Percentiles rank a stretch among this genome's conserved stretches.
These are phyloP conservation scores for Aleiodes sp. DNA, from an alignment of 1,140 invertebrate genomes.

Conservation along the genomic window DNA sequence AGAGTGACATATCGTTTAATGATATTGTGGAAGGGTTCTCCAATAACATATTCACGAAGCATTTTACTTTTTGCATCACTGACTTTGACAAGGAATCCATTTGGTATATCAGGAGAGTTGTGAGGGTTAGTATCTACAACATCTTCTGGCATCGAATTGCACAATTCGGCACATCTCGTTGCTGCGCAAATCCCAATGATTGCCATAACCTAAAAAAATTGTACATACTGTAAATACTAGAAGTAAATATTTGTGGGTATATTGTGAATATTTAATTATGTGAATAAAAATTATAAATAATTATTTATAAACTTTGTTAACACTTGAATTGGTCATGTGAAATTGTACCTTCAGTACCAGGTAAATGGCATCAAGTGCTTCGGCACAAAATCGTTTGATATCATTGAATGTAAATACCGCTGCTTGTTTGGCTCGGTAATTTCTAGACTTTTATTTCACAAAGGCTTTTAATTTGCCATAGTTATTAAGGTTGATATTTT, in stretches of 20 bases:
- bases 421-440: neutral
- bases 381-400: too few species aligned
- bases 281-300: neutral
- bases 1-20: neutral
- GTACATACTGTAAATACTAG: neutral
- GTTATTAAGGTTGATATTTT: neutral
- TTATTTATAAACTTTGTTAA: too few species aligned
- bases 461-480: neutral
- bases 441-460: neutral
- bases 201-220: neutral
- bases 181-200: neutral
- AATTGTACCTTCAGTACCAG: too few species aligned
- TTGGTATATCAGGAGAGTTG: neutral
- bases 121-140: neutral
- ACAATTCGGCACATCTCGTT: neutral
- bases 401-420: neutral
- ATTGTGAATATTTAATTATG: neutral
- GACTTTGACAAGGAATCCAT: neutral
- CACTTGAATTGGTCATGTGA: too few species aligned
- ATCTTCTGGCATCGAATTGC: neutral
- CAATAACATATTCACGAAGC: conserved; percentile 3
- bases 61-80: neutral
- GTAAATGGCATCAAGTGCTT: too few species aligned
- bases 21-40: neutral
- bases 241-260: neutral